These are phyloP conservation scores for Prionailurus viverrinus DNA, from an alignment of 2,113 vertebrate species.

Conservation along the genomic window DNA sequence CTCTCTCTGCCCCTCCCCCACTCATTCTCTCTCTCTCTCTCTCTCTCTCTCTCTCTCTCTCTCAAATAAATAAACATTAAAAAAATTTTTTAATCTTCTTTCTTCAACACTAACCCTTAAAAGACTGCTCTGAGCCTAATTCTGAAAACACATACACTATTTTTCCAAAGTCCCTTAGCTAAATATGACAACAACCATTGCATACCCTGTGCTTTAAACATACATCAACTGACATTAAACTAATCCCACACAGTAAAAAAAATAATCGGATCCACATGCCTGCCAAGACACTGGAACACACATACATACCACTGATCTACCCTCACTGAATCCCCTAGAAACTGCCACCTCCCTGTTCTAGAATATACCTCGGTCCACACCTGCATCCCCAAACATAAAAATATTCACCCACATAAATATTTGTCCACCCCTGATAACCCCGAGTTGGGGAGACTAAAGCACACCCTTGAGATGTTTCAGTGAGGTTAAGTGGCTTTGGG, in stretches of 20 bases:
- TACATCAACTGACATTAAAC: background rate
- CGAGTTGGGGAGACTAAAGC: background rate
- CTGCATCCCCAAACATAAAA: background rate
- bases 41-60: no score
- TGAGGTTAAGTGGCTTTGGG: background rate
- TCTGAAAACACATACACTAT: background rate
- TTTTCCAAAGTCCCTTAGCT: background rate
- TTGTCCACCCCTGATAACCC: background rate
- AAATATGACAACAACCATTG: background rate
- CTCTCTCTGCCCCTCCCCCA: no score
- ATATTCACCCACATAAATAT: background rate
- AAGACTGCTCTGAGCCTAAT: background rate
- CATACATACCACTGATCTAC: background rate
- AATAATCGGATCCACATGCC: background rate
- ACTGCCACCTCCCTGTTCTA: background rate
- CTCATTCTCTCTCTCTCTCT: no score
- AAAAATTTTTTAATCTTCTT: background rate
- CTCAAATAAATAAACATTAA: no score
- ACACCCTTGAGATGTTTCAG: background rate
- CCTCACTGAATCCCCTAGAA: background rate
- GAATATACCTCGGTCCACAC: background rate
- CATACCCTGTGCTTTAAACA: background rate
- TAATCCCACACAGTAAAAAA: background rate
- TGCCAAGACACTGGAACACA: background rate
- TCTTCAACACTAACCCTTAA: background rate